Base-by-base conservation (phyloP, 1,140 invertebrate genomes). In the Hermetia illucens region DNA sequence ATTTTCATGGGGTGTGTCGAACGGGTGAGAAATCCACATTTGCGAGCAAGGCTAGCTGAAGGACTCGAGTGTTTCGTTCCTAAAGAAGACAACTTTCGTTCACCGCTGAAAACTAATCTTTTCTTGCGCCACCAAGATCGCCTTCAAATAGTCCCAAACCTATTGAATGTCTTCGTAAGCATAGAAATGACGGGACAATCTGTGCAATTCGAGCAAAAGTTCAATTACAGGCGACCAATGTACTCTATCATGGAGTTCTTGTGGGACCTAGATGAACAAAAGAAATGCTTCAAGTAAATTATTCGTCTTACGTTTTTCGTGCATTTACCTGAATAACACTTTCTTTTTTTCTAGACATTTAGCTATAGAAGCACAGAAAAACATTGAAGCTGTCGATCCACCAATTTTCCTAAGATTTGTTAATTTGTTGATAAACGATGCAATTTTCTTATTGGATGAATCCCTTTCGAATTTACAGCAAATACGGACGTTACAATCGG, bases 101-200 rank as follows among this genome's bases (percentile, higher is more conserved):
- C 59, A 69, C 77, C 45, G 62, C 83, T 51, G 71, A 83, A 55
- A 10, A 51, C 57, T 0, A 71, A 78, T 52, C 53, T 94, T 4
- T 94, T 94, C 54, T 66, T 74, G 21, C 66, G 70, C 31, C 85
- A 93, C 65, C 74, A 75, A 2, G 73, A 85, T 61, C 69, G 75
- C 19, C 47, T 63, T 42, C 47, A 82, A 65, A 70, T 91, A 44
- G 73, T 84, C 13, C 62, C 69, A 34, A 79, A 77, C 52, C 64
- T 95, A 33, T 60, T 94, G 16, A 74, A 90, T 52, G 89, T 96
- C 3, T 96, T 96, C 63, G 92, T 96, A 22, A 85, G 85, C 41
- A 96, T 97, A 40, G 92, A 97, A 68, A 91, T 94, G 83, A 95
- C 91, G 3, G 91, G 91, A 0, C 84, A 95, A 58, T 87, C 79